Base-by-base conservation (phyloP, 2,113 vertebrate species). In the Donacobius atricapilla region DNA sequence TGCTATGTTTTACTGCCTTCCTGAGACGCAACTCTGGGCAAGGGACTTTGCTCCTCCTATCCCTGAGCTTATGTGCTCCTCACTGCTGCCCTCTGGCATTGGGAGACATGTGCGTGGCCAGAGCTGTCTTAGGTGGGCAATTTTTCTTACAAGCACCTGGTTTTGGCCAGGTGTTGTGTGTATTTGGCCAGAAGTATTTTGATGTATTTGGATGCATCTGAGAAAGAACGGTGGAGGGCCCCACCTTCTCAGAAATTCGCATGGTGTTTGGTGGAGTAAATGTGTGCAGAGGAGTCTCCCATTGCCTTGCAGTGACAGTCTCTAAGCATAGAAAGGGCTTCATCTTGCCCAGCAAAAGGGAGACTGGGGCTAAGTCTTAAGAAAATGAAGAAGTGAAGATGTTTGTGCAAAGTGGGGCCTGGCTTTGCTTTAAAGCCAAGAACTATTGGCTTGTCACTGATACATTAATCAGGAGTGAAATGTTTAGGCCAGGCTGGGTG, bases 381-480 rank as follows among this genome's bases (percentile, higher is more conserved):
- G 83, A 93, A 92, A 87, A 71, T 77, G 86, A 90, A 97, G 86
- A 88, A 82, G 51, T 71, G 87, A 94, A 95, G 90, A 93, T 92
- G 78, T 97, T 95, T 97, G 97, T 96, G 90, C 79, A 66, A 22
- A 92, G 96, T 47, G 18, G 53, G 83, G 93, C 80, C 84, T 91
- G 69, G 82, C 93, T 97, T 96, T 91, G 80, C 94, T 95, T 65
- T 96, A 95, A 95, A 96, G 97, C 97, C 95, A 97, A 95, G 94
- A 97, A 47, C 94, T 90, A 68, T 93, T 97, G 97, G 97, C 95
- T 96, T 95, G 97, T 96, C 96, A 81, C 85, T 96, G 94, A 90
- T 96, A 87, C 93, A 94, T 97, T 98, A 97, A 98, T 97, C 97
- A 98, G 95, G 95, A 97, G 63, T 96, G 95, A 97, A 97, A 97